Evolutionary conservation across 2,113 vertebrate species (phyloP).

Genomic region (Nycticebus coucang): DNA sequence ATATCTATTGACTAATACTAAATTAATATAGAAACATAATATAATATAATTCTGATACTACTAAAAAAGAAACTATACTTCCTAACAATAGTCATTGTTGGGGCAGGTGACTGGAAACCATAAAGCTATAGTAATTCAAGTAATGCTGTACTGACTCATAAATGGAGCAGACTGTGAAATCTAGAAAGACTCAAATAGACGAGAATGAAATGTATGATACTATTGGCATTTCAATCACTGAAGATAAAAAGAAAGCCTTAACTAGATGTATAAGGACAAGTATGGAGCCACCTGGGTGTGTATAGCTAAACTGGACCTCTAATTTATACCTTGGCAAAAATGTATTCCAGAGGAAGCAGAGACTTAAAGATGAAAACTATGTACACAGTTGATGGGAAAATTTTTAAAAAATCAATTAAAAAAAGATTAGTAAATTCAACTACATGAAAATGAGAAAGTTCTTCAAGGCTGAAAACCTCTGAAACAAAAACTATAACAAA

Average conservation of each 20-base stretch:
- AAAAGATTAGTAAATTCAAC: neutral
- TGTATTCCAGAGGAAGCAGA: neutral
- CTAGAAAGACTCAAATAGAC: neutral
- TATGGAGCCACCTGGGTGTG: neutral
- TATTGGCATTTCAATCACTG: neutral
- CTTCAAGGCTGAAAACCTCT: neutral
- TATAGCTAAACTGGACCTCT: neutral
- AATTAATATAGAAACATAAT: neutral
- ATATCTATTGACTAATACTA: neutral
- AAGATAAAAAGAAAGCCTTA: neutral
- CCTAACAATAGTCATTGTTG: neutral
- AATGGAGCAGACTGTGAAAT: neutral
- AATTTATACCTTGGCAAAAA: neutral
- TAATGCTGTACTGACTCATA: neutral
- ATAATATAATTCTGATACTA: neutral
- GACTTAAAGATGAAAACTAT: neutral
- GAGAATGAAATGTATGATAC: neutral
- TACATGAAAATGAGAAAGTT: neutral
- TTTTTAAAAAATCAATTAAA: neutral
- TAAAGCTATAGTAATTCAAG: neutral
- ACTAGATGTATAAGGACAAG: neutral
- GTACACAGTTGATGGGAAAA: rapidly evolving
- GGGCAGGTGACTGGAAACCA: neutral
- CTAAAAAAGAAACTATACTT: neutral
- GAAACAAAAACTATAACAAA: neutral